phyloP scores from a whole-genome alignment of 1,140 invertebrate species.

The Ips nitidus region DNA sequence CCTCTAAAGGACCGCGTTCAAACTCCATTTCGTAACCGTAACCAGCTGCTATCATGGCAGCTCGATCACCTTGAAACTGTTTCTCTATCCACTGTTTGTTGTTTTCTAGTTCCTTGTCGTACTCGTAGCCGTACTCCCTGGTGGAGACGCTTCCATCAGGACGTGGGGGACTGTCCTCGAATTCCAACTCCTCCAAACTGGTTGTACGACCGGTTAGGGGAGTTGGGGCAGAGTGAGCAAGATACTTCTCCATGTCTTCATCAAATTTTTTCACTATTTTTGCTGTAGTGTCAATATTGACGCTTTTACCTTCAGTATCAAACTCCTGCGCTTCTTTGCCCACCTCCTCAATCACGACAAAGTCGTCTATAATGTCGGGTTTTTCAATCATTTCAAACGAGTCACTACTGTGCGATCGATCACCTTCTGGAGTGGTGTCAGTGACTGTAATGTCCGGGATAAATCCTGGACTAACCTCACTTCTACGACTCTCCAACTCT shows the following conservation, averaged over 20 bases:
- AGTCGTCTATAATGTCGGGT: slow-evolving; percentile 81
- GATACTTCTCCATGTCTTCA: slow-evolving; percentile 73
- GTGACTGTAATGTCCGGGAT: slow-evolving; percentile 73
- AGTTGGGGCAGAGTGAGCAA: slow-evolving; percentile 63
- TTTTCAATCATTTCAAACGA: slow-evolving; percentile 88
- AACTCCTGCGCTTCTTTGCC: slow-evolving; percentile 79
- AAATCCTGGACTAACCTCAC: slow-evolving; percentile 54
- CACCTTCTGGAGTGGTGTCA: slow-evolving; percentile 61
- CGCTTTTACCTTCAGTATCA: slow-evolving; percentile 77
- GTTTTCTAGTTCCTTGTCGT: slow-evolving; percentile 65
- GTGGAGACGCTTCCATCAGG: slow-evolving; percentile 54
- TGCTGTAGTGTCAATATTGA: slow-evolving; percentile 59
- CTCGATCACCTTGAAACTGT: slow-evolving; percentile 72
- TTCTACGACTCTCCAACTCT: slow-evolving; percentile 52
- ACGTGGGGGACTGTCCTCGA: slow-evolving; percentile 72
- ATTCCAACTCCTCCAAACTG: slow-evolving; percentile 66
- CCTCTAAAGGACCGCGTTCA: slow-evolving; percentile 77
- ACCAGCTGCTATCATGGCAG: slow-evolving; percentile 63
- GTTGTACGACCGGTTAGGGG: slow-evolving; percentile 58
- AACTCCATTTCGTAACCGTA: slow-evolving; percentile 72
- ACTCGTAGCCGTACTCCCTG: slow-evolving; percentile 51
- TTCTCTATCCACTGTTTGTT: slow-evolving; percentile 87
- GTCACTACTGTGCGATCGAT: slow-evolving; percentile 79
- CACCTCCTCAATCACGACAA: slow-evolving; percentile 84
- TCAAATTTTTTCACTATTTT: slow-evolving; percentile 63